These are phyloP conservation scores for Morpho achilles DNA, from an alignment of 2,888 invertebrate species.

Conservation along the genomic window DNA sequence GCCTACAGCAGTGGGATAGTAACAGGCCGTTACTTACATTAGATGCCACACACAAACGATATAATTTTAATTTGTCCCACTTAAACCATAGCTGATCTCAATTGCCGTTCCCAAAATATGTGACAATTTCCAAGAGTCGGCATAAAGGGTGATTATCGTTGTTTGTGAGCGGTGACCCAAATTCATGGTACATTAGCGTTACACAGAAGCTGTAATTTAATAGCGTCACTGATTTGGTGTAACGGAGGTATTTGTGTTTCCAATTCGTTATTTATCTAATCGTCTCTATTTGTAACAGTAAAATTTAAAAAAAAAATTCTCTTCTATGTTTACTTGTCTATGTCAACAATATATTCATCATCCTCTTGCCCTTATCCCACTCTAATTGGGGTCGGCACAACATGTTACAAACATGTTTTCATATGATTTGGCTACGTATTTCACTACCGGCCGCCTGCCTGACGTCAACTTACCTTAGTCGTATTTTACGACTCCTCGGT, in stretches of 20 bases:
- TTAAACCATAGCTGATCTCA: slow-evolving; percentile 2
- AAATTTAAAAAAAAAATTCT: too few species aligned
- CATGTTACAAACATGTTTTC: too few species aligned
- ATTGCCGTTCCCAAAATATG: slow-evolving; percentile 8
- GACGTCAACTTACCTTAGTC: too few species aligned
- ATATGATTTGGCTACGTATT: too few species aligned
- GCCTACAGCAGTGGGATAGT: neutral
- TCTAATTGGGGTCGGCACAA: too few species aligned
- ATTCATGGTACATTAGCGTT: slow-evolving; percentile 15
- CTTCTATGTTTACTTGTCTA: too few species aligned
- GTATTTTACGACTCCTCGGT: too few species aligned
- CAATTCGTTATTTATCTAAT: slow-evolving; percentile 2
- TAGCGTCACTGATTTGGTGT: slow-evolving; percentile 9
- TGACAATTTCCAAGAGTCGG: slow-evolving; percentile 15
- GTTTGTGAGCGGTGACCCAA: slow-evolving; percentile 15
- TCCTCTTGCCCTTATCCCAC: too few species aligned
- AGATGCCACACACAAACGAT: too few species aligned
- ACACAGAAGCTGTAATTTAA: slow-evolving; percentile 20
- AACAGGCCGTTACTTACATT: neutral
- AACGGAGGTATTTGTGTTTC: slow-evolving; percentile 1
- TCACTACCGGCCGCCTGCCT: too few species aligned
- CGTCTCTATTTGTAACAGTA: too few species aligned
- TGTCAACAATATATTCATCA: too few species aligned
- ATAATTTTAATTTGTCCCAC: neutral
- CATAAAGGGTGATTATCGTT: slow-evolving; percentile 14